Conservation (phyloP, 2,888 invertebrate genomes). For the Linnaemya tessellans region DNA sequence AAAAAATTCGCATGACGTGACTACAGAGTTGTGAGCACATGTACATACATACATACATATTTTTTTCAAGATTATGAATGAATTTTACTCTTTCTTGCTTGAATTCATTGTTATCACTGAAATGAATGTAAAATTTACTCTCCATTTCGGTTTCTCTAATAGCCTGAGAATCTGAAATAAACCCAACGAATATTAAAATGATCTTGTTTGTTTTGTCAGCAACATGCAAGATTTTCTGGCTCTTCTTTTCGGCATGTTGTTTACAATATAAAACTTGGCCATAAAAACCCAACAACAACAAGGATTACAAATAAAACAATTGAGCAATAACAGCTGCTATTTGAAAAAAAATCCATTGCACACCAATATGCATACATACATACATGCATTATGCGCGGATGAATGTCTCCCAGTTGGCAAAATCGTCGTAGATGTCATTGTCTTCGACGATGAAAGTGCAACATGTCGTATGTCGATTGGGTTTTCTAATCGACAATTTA, state of each 20-base stretch:
- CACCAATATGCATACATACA: not conserved
- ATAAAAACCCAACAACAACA: not conserved
- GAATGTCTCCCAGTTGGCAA: no score
- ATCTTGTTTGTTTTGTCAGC: conserved; percentile 42
- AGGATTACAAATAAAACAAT: conserved; percentile 13
- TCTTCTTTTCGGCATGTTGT: conserved; percentile 20
- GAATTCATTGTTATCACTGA: not conserved
- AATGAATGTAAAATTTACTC: not conserved
- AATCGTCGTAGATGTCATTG: no score
- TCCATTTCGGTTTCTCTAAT: not conserved
- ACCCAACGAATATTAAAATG: conserved; percentile 26
- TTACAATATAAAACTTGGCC: conserved; percentile 1
- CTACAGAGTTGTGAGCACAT: no score
- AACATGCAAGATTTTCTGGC: conserved; percentile 14
- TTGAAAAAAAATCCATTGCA: not conserved
- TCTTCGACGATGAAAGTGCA: no score
- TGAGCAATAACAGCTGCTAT: conserved; percentile 60
- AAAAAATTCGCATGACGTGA: no score
- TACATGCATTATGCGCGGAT: no score
- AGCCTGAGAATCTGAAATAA: not conserved
- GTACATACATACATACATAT: no score
- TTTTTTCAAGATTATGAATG: no score
- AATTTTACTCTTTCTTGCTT: not conserved
- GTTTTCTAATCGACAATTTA: no score
- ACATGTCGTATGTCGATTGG: no score